These are phyloP conservation scores for Trichechus manatus DNA, from an alignment of 2,113 vertebrate species.

Conservation along the genomic window DNA sequence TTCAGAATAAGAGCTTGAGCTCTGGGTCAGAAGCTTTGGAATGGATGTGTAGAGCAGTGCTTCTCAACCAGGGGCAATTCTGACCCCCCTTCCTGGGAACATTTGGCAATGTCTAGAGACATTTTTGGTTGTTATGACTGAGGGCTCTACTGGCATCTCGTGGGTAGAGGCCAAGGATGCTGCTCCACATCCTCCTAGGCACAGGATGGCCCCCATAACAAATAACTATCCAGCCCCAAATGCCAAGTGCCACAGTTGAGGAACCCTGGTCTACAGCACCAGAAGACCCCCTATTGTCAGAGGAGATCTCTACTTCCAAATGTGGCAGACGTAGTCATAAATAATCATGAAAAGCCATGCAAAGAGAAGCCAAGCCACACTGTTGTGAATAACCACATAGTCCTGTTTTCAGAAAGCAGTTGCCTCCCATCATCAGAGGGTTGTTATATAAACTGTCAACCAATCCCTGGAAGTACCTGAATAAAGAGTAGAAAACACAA, in stretches of 20 bases:
- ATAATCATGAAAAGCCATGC: neutral
- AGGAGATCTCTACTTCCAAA: neutral
- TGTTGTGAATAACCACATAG: neutral
- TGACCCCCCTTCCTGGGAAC: neutral
- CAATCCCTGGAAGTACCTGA: constrained; percentile 1
- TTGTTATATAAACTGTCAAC: neutral
- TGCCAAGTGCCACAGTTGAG: neutral
- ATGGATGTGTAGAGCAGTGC: neutral
- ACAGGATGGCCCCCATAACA: neutral
- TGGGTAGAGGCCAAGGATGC: neutral
- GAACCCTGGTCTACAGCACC: neutral
- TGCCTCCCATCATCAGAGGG: neutral
- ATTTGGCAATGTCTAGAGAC: neutral
- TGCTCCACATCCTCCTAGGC: neutral
- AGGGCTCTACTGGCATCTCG: neutral
- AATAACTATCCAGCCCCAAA: neutral
- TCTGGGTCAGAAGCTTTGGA: neutral
- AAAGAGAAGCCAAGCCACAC: neutral
- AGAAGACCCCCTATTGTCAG: neutral
- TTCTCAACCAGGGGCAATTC: neutral
- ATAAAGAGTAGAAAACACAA: neutral
- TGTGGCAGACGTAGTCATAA: neutral
- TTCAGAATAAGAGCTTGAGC: neutral
- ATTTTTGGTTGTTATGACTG: neutral
- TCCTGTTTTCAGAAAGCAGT: neutral